Conservation (phyloP, 2,113 vertebrate species). For the Sceloporus undulatus region DNA sequence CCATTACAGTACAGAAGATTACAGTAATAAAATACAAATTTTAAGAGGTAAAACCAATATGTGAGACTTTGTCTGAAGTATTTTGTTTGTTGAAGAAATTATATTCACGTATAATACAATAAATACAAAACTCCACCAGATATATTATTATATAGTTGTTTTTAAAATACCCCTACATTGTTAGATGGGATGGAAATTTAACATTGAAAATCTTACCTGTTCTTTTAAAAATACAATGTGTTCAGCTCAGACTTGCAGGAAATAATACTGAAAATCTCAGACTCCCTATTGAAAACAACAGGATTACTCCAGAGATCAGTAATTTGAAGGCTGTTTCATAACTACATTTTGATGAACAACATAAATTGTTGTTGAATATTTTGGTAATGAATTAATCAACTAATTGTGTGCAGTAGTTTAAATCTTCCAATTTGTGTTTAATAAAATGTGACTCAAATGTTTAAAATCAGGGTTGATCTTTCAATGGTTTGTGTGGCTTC, state of each 20-base stretch:
- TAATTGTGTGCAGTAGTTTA: neutral
- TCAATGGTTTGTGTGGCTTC: neutral
- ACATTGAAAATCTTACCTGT: neutral
- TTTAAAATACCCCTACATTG: neutral
- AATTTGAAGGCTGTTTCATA: neutral
- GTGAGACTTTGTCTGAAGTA: neutral
- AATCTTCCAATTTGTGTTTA: neutral
- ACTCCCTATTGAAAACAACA: neutral
- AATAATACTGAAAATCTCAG: neutral
- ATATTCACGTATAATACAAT: neutral
- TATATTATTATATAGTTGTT: neutral
- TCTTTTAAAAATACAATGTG: neutral
- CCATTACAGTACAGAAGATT: neutral
- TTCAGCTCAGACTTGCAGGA: neutral
- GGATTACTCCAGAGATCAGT: neutral
- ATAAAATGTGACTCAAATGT: neutral
- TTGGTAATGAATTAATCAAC: neutral
- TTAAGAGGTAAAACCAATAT: neutral
- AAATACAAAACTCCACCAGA: too few relatives aligned
- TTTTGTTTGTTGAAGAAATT: constrained; percentile 3
- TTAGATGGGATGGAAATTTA: neutral
- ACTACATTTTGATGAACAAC: neutral
- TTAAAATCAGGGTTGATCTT: constrained; percentile 2
- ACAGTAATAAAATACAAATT: neutral
- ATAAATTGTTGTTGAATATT: neutral